Evolutionary conservation across 2,113 vertebrate genomes (phyloP).

Genomic region (Nerophis ophidion): DNA sequence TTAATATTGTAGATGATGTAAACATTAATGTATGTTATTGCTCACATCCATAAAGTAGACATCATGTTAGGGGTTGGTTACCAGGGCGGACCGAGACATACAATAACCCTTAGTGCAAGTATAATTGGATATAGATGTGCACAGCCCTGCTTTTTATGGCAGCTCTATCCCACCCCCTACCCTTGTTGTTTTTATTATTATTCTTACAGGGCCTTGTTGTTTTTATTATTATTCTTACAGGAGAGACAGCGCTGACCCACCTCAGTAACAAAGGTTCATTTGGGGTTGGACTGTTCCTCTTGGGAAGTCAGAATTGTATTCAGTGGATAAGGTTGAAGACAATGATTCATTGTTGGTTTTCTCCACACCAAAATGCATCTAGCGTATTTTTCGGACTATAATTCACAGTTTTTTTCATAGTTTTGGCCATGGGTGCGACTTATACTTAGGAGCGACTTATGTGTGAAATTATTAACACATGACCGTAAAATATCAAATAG

Average conservation of each 20-base stretch:
- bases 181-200: background rate
- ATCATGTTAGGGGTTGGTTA: slow-evolving; percentile 5
- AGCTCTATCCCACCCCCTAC: slow-evolving; percentile 9
- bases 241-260: slow-evolving; percentile 49
- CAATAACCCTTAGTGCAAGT: slow-evolving; percentile 4
- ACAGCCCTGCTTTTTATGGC: slow-evolving; percentile 40
- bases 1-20: background rate
- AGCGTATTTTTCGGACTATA: too few species aligned
- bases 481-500: too few species aligned
- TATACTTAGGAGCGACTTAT: too few species aligned
- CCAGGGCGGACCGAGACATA: slow-evolving; percentile 7
- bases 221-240: slow-evolving; percentile 29
- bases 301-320: slow-evolving; percentile 58
- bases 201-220: slow-evolving; percentile 26
- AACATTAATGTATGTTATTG: slow-evolving; percentile 13
- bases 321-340: slow-evolving; percentile 52
- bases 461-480: too few species aligned
- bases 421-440: too few species aligned
- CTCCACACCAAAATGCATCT: slow-evolving; percentile 13
- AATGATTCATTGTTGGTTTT: slow-evolving; percentile 49
- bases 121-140: slow-evolving; percentile 13
- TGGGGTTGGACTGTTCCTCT: slow-evolving; percentile 16
- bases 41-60: slow-evolving; percentile 1
- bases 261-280: slow-evolving; percentile 51
- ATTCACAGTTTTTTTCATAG: too few species aligned